phyloP scores from a whole-genome alignment of 2,113 vertebrate genomes.

The Picathartes gymnocephalus region DNA sequence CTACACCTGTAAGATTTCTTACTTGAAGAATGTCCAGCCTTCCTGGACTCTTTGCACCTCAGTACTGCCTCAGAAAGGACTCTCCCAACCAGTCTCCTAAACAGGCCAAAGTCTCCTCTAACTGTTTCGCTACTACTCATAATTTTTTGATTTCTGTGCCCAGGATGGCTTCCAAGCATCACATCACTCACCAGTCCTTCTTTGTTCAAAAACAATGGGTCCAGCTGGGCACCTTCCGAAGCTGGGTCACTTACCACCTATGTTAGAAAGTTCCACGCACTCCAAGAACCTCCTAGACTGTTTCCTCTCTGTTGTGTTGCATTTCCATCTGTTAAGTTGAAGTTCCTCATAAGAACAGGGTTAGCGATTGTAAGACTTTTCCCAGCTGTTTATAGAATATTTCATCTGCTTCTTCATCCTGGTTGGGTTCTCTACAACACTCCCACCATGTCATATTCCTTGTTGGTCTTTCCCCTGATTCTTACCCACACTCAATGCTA shows the following conservation, averaged over 20 bases:
- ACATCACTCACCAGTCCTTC: neutral
- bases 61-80: neutral
- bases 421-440: neutral
- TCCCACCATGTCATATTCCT: neutral
- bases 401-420: neutral
- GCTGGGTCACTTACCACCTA: neutral
- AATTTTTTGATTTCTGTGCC: neutral
- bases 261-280: neutral
- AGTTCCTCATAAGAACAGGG: neutral
- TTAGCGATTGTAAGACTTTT: neutral
- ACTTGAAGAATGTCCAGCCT: neutral
- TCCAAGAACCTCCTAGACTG: neutral
- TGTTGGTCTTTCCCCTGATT: neutral
- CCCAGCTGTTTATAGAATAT: neutral
- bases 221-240: neutral
- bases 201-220: neutral
- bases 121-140: neutral
- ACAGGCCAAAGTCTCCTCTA: neutral
- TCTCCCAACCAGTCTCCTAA: neutral
- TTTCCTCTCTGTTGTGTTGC: neutral
- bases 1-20: neutral
- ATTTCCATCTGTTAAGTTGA: neutral
- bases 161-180: accelerated
- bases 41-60: neutral
- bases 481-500: neutral